phyloP scores from a whole-genome alignment of 2,888 invertebrate genomes.

The Dynastes tityus region DNA sequence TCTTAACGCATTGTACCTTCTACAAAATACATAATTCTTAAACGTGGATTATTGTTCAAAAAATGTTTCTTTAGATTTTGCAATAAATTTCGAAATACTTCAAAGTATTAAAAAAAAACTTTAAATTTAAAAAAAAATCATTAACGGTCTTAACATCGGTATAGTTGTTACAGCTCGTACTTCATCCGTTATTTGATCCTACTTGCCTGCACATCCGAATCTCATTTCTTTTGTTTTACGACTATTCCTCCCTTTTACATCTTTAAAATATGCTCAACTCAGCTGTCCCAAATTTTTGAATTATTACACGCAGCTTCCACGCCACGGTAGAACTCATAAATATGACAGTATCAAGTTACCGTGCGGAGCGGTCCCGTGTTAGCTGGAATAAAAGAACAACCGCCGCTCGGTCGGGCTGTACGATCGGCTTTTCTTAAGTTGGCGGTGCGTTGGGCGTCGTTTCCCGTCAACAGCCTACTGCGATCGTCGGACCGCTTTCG shows the following conservation, averaged over 20 bases:
- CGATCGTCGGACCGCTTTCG: slow-evolving; percentile 19
- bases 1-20: no score
- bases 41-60: no score
- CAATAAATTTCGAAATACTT: no score
- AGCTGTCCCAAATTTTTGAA: slow-evolving; percentile 11
- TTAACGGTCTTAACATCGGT: no score
- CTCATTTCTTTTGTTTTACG: background rate
- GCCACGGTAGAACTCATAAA: slow-evolving; percentile 53
- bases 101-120: no score
- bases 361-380: background rate
- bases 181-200: no score
- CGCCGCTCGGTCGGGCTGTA: slow-evolving; percentile 11
- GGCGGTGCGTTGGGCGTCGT: slow-evolving; percentile 47
- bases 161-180: no score
- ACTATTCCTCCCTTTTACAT: background rate
- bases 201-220: no score
- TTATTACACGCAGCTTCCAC: slow-evolving; percentile 37
- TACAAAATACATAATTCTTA: no score
- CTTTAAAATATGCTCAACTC: no score
- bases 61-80: no score
- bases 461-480: slow-evolving; percentile 51
- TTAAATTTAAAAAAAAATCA: no score
- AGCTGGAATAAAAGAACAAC: slow-evolving; percentile 27
- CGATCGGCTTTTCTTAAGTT: slow-evolving; percentile 37
- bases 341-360: slow-evolving; percentile 56